Evolutionary conservation across 1,140 invertebrate species (phyloP), one percentile per base, ranked within the genome.

Genomic region (Oryzaephilus surinamensis): DNA sequence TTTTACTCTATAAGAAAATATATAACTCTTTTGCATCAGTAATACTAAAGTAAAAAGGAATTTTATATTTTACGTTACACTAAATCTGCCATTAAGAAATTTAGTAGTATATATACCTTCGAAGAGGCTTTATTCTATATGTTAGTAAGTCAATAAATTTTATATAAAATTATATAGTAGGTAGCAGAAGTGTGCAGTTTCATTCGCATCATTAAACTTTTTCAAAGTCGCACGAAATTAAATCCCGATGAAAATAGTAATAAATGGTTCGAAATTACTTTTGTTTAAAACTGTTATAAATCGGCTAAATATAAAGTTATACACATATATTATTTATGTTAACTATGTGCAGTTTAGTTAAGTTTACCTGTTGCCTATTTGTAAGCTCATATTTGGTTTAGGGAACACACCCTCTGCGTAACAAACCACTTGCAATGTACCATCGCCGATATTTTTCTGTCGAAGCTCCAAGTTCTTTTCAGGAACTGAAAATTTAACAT

Each of bases 341-440:
- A n/a, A n/a, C n/a, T n/a, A n/a, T 36, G 33, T 36, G 33, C 33
- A 36, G n/a, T n/a, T 45, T 23, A 28, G 29, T 38, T 32, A 34
- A 15, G 20, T 43, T 49, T 55, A 70, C 67, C 65, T 66, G 38
- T 66, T 64, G 13, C 59, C 64, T 29, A 59, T 58, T 44, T 65
- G 52, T 28, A 74, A 61, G 6, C 57, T 56, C 28, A 74, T 58
- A 31, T 68, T 67, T n/a, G 72, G 71, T 36, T 61, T 63, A 0
- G 72, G 72, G 31, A 55, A 74, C 8, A 73, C 63, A 2, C 70
- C 69, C 53, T 70, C 63, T 0, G 65, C 70, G 7, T 60, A 60
- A 44, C 71, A 74, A 11, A 70, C 65, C 4, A 73, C 63, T 46
- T 72, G 67, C 20, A 72, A 50, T 10, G 55, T 60, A 6, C 61